Conservation (phyloP, 2,113 vertebrate genomes). For the Corythornis vintsioides region DNA sequence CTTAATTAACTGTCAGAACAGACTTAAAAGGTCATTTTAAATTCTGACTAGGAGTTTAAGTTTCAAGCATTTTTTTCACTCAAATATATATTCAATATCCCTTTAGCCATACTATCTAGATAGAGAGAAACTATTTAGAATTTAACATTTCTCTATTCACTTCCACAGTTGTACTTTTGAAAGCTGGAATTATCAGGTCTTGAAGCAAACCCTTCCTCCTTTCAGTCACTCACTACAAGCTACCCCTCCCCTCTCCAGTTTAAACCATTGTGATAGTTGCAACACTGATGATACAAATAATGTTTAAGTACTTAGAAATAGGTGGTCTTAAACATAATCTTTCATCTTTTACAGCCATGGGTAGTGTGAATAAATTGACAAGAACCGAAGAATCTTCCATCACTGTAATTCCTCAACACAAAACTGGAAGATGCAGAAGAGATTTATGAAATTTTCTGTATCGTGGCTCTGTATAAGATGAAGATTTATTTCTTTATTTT, state of each 20-base stretch:
- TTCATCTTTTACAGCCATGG: not conserved
- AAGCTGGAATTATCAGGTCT: not conserved
- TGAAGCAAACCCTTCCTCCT: not conserved
- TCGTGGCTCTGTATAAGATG: no score
- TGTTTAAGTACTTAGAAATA: not conserved
- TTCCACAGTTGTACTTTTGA: not conserved
- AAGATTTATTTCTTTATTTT: not conserved
- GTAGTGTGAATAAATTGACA: not conserved
- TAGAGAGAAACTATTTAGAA: not conserved
- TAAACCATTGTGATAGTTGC: accelerated
- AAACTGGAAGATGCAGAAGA: not conserved
- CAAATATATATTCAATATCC: not conserved
- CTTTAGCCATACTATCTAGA: not conserved
- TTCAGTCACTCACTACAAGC: not conserved
- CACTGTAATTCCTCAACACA: not conserved
- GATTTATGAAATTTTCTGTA: not conserved
- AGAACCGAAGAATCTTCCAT: not conserved
- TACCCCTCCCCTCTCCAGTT: not conserved
- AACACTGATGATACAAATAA: not conserved
- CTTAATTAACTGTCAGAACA: not conserved
- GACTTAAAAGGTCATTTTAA: not conserved
- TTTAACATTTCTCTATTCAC: not conserved
- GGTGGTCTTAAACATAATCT: not conserved
- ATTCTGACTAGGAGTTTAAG: not conserved
- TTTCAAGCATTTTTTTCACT: not conserved